phyloP scores from a whole-genome alignment of 2,888 invertebrate species.

The Sminthurinus aureus region DNA sequence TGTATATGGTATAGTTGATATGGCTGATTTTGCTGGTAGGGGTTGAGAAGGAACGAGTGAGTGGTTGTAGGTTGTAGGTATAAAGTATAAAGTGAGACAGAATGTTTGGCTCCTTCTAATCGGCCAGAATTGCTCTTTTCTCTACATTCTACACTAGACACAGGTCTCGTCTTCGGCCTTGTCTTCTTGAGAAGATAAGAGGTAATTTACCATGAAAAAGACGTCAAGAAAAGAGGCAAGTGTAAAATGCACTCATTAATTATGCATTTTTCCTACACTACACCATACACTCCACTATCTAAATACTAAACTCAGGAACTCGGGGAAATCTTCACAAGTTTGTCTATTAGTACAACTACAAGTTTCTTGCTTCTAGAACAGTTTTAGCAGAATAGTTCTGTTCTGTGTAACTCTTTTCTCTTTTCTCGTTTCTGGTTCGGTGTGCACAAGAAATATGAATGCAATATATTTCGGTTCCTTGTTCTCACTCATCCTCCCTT shows the following conservation, averaged over 20 bases:
- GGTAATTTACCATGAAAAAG: constrained; percentile 48
- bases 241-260: constrained; percentile 44
- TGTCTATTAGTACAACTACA: neutral
- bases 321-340: constrained; percentile 6
- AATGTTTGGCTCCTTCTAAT: constrained; percentile 11
- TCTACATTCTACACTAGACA: neutral
- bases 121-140: constrained; percentile 16
- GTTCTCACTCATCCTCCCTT: neutral
- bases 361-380: neutral
- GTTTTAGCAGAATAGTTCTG: no score
- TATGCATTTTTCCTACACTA: constrained; percentile 37
- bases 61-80: no score
- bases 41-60: no score
- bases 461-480: neutral
- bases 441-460: no score
- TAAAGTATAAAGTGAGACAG: constrained; percentile 23
- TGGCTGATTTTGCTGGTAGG: no score
- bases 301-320: neutral
- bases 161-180: neutral
- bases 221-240: constrained; percentile 39
- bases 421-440: neutral
- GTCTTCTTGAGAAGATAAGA: constrained; percentile 10
- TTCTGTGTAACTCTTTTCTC: neutral
- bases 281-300: neutral
- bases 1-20: no score